These are phyloP conservation scores for Matsumyia berberina DNA, from an alignment of 2,888 invertebrate species.

Conservation along the genomic window DNA sequence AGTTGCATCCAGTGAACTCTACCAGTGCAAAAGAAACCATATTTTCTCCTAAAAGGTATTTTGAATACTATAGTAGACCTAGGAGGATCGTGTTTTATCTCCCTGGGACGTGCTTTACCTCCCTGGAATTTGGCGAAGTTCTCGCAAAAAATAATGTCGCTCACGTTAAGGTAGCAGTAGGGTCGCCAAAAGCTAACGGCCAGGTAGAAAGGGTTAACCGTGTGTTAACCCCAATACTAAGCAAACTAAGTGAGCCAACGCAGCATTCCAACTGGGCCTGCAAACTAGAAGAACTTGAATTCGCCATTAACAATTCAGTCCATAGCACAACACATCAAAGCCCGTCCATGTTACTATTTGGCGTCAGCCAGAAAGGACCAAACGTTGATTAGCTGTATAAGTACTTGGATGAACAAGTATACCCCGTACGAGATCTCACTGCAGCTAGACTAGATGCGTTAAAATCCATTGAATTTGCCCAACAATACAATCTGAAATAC, in stretches of 20 bases:
- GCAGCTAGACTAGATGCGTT: not conserved
- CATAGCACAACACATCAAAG: not conserved
- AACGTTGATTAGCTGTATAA: not conserved
- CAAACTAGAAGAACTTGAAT: not conserved
- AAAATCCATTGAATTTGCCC: not conserved
- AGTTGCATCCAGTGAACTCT: slow-evolving; percentile 27
- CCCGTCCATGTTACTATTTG: not conserved
- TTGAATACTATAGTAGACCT: slow-evolving; percentile 59
- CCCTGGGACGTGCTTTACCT: not conserved
- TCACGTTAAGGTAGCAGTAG: slow-evolving; percentile 14
- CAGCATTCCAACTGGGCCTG: slow-evolving; percentile 31
- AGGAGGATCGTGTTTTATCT: not conserved
- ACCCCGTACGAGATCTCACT: not conserved
- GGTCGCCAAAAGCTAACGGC: not conserved
- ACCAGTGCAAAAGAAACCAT: slow-evolving; percentile 26
- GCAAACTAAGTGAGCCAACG: slow-evolving; percentile 44
- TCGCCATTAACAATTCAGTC: not conserved
- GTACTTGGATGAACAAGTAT: not conserved
- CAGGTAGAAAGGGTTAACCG: not conserved
- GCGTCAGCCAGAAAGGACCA: not conserved
- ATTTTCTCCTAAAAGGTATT: slow-evolving; percentile 47
- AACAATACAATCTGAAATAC: slow-evolving; percentile 1
- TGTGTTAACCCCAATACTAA: slow-evolving; percentile 19
- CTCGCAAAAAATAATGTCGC: slow-evolving; percentile 6
- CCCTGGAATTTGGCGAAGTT: not conserved